Evolutionary conservation across 2,888 invertebrate genomes (phyloP), one percentile per base, ranked within the genome.

Genomic region (Bombylius discolor): DNA sequence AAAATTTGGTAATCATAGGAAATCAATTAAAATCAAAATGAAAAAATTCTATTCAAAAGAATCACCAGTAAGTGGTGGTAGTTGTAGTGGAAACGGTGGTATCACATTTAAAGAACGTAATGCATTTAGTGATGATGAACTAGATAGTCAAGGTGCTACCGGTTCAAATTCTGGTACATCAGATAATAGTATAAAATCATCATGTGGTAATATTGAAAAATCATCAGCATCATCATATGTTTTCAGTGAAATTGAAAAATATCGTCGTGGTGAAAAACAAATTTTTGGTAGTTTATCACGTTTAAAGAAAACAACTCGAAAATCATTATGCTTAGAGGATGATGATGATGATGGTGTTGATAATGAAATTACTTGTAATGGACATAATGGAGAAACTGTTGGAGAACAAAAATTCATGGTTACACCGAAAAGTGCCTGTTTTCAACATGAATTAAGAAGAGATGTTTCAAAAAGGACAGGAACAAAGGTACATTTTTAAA

Each of bases 1-100:
- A 52, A 64, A 64, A 59, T 62, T 66, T n/a, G 66, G 66, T 13
- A 63, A 64, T 55, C 67, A 67, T 58, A 60, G 67, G 14, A 66
- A 65, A 57, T 68, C 68, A 5, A 65, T 68, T 36, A 65, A 67
- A 53, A 63, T 63, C 49, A 64, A 66, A 52, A 65, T 68, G 64
- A 63, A 63, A 51, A 64, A 64, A 56, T 57, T 68, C 7, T 67
- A 66, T 50, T 60, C 61, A 48, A 59, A 59, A 52, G 59, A 59
- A 33, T 49, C 9, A 23, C 33, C 33, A 34, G 14, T 5, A 2
- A 8, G 36, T 39, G 3, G 9, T 42, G 3, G 39, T 11, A 8
- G 4, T 36, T 5, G 39, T 42, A 11, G 11, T 42, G 11, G 4
- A 1, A 34, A 45, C 31, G 49, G 23, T 45, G 47, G 46, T 11